phyloP scores from a whole-genome alignment of 1,140 invertebrate species.

The Anoplophora glabripennis region DNA sequence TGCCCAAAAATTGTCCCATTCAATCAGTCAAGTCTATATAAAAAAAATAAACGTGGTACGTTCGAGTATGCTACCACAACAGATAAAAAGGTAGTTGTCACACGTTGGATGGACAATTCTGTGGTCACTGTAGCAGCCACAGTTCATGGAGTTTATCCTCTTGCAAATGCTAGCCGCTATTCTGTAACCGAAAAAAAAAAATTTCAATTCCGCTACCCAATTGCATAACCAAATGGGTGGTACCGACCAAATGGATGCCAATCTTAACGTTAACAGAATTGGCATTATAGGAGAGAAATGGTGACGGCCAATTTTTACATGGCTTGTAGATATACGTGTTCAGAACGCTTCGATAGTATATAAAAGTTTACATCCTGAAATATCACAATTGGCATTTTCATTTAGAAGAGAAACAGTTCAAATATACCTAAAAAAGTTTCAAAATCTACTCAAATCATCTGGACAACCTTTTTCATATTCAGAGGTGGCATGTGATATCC shows the following conservation, averaged over 20 bases:
- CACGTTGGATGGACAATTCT: constrained; percentile 40
- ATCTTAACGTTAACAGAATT: constrained; percentile 41
- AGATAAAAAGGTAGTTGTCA: constrained; percentile 29
- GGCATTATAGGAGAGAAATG: constrained; percentile 42
- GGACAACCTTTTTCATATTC: no score
- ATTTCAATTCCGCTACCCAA: constrained; percentile 31
- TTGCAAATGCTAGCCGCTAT: constrained; percentile 36
- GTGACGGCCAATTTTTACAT: constrained; percentile 43
- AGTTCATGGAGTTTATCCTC: constrained; percentile 31
- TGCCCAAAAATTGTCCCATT: constrained; percentile 26
- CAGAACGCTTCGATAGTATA: constrained; percentile 43
- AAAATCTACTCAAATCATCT: no score
- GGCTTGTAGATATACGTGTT: constrained; percentile 36
- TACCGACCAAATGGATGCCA: constrained; percentile 44
- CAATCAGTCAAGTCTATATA: constrained; percentile 17
- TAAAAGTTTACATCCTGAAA: constrained; percentile 16
- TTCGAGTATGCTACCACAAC: constrained; percentile 7
- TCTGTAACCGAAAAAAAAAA: constrained; percentile 32
- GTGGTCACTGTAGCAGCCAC: constrained; percentile 39
- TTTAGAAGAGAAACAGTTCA: no score
- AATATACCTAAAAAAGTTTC: no score
- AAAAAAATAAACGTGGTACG: constrained; percentile 16
- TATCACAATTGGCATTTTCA: no score
- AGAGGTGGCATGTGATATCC: no score
- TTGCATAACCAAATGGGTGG: constrained; percentile 34